phyloP scores from a whole-genome alignment of 2,888 invertebrate species.

The Anagyrus pseudococci region DNA sequence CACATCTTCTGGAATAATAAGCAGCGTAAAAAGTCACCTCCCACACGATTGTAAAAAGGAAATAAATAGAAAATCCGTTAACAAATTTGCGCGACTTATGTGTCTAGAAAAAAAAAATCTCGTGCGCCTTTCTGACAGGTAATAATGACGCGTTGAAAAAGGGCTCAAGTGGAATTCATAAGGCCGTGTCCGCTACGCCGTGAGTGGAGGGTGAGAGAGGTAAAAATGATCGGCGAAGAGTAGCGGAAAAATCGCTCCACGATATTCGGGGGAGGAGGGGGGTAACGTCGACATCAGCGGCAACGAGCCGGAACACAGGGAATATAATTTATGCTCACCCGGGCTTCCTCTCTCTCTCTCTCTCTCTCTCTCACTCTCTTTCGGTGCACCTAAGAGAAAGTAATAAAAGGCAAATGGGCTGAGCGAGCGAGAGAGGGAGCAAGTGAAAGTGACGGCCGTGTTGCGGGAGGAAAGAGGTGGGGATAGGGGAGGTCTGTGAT shows the following conservation, averaged over 20 bases:
- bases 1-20: no score
- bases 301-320: no score
- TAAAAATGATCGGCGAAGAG: not conserved
- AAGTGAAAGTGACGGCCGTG: constrained; percentile 16
- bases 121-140: not conserved
- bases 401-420: constrained; percentile 28
- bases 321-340: constrained; percentile 32
- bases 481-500: constrained; percentile 57
- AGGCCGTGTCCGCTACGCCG: not conserved
- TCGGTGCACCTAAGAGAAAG: no score
- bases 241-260: not conserved
- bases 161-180: not conserved
- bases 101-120: no score
- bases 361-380: not conserved
- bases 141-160: constrained; percentile 3
- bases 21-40: no score
- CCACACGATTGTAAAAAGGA: no score
- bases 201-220: no score
- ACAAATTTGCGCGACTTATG: no score
- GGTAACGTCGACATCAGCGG: no score
- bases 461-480: constrained; percentile 20
- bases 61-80: no score
- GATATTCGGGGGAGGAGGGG: no score
- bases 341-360: not conserved
- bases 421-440: constrained; percentile 13